Evolutionary conservation across 1,140 invertebrate genomes (phyloP), one percentile per base, ranked within the genome.

Genomic region (Camponotus floridanus): DNA sequence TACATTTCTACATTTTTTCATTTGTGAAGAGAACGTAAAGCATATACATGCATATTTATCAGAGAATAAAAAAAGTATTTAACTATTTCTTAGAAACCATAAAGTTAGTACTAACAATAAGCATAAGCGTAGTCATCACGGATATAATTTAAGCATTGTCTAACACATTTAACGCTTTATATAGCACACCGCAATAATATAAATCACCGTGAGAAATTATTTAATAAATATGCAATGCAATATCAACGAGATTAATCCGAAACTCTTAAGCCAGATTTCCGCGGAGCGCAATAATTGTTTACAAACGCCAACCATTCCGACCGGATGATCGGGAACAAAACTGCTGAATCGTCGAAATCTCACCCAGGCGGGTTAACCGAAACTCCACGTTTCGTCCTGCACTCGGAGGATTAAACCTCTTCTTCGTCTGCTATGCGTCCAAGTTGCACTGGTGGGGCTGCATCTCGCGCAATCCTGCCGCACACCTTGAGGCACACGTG

Each of bases 391-490:
- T 45, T 70, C 11, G 78, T 59, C 48, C 51, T 18, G 48, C 68
- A 73, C 73, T 45, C 33, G 55, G 67, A 18, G 15, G 79, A 83
- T 83, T 83, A 83, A 73, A 73, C n/a, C 79, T 31, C 39, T 61
- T 61, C 67, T 83, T 61, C 79, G 70, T 21, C 64, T 59, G 68
- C 73, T 81, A 73, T 48, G n/a, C 55, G 39, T 73, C n/a, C 7
- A 83, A 83, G 68, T 83, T 83, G 55, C 45, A 33, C 13, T 13
- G 21, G n/a, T 45, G 18, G 36, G 11, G 21, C 36, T 11, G 48
- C 48, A 39, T 80, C 33, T 70, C 39, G 42, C 59, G 33, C n/a
- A 33, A 68, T 68, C 61, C 51, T 62, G 42, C 33, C 48, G 39
- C 62, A 31, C 76, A 55, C 78, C 70, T 57, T 39, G 33, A 15